Percentiles rank a stretch among this genome's conserved stretches.
These are phyloP conservation scores for Tragulus kanchil DNA, from an alignment of 2,113 vertebrate genomes.

Conservation along the genomic window DNA sequence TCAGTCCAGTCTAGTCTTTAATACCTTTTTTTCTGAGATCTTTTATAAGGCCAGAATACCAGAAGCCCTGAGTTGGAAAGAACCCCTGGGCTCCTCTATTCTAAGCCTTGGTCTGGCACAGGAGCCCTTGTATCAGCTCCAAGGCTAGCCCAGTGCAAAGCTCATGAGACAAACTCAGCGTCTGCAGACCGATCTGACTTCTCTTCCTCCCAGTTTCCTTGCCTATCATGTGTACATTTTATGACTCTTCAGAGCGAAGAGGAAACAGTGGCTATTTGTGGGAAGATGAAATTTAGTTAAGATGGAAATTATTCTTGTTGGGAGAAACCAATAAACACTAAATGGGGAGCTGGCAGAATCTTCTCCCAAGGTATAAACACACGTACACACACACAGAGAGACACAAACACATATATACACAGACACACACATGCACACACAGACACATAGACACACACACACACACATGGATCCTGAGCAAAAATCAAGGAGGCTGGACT, in stretches of 20 bases:
- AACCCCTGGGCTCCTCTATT: not conserved
- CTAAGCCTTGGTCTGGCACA: not conserved
- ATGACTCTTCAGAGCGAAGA: not conserved
- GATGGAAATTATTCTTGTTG: not conserved
- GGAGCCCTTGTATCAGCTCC: not conserved
- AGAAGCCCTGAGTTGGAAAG: not conserved
- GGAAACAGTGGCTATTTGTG: not conserved
- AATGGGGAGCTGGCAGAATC: not conserved
- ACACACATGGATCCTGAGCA: not conserved
- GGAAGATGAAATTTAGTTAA: conserved; percentile 14
- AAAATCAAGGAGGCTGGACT: not conserved
- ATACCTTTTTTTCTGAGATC: not conserved
- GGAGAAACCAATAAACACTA: not conserved
- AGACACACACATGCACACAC: not conserved
- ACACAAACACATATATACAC: not conserved
- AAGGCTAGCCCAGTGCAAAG: not conserved
- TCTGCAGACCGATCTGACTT: not conserved
- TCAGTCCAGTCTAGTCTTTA: not conserved
- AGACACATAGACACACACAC: not conserved
- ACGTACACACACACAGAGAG: not conserved
- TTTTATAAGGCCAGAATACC: not conserved
- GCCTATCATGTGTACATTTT: not conserved
- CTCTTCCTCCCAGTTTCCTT: not conserved
- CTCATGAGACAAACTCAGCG: not conserved
- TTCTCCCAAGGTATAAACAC: not conserved